Base-by-base conservation (phyloP, 2,888 invertebrate genomes). In the Barypeithes pellucidus region DNA sequence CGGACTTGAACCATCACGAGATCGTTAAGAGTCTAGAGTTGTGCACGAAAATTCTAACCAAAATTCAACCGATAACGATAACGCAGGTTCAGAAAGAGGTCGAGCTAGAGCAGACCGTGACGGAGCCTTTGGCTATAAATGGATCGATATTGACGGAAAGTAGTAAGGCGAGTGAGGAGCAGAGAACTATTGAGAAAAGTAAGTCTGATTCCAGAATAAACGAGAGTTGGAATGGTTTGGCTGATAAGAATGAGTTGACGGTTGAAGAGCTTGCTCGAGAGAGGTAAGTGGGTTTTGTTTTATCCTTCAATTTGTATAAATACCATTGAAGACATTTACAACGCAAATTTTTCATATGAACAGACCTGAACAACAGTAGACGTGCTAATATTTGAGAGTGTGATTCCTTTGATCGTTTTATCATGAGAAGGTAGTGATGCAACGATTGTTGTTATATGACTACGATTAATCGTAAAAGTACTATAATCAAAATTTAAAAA, bases 41-140 rank as follows among this genome's bases (percentile, higher is more conserved):
- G 2, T 93, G 93, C 81, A 90, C 90, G 73, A 93, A 93, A 85
- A 91, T 95, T 77, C 87, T 94, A 14, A 90, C 91, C 0, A 91
- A 92, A 82, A 93, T 94, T 12, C 93, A 93, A 83, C 94, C 94
- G 0, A 87, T 89, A 76, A 87, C 89, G 20, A 85, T 88, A 50
- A 75, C 77, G 7, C 82, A 83, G 78, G 70, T 72, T n/a, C 67
- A 67, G 20, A 73, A 76, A 5, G 78, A 77, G 29, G 78, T 79
- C 7, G 75, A 75, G 20, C 78, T 80, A 39, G 77, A 78, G 12
- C 66, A 60, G 4, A 76, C 77, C 45, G 68, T 75, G 9, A 66
- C 47, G 7, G 79, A 78, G 61, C 62, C 59, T 7, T 47, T 73
- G 16, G 79, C 75, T 12, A 39, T 75, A 9, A 79, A 80, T 29